Evolutionary conservation across 2,797 vertebrate genomes (phyloP).

Genomic region (Florisuga fusca): DNA sequence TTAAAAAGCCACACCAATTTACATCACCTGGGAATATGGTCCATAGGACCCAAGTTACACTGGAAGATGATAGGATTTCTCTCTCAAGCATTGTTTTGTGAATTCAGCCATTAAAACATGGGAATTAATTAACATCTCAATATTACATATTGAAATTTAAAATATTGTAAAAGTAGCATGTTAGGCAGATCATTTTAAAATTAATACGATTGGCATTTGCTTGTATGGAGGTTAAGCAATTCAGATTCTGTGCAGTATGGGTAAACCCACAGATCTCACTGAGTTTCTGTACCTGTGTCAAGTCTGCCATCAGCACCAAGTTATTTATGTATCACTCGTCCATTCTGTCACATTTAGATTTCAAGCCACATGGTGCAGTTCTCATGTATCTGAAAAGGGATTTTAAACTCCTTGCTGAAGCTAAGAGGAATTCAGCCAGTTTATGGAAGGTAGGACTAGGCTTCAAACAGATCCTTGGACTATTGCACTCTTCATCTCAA

Average conservation of each 20-base stretch:
- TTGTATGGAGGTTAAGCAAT: background rate
- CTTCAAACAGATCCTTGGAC: background rate
- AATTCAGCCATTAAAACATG: constrained; percentile 74
- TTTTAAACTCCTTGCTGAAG: constrained; percentile 35
- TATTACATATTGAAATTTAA: constrained; percentile 73
- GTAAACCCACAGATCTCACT: background rate
- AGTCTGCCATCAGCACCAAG: background rate
- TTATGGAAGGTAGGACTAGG: constrained; percentile 20
- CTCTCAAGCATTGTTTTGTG: constrained; percentile 3
- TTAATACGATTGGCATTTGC: constrained; percentile 12
- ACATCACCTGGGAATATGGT: constrained; percentile 11
- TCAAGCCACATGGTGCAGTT: constrained; percentile 11
- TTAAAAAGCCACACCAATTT: background rate
- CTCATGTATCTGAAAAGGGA: constrained; percentile 28
- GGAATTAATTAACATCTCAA: constrained; percentile 64
- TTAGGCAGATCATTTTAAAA: constrained; percentile 20
- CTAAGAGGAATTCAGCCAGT: background rate
- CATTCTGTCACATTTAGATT: background rate
- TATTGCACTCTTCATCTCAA: constrained; percentile 6
- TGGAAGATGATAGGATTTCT: constrained; percentile 20
- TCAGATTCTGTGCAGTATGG: background rate
- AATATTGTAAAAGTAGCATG: constrained; percentile 11
- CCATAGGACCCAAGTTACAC: constrained; percentile 50
- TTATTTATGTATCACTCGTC: background rate
- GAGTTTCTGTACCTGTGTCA: background rate